A percentile compares a stretch with the other conserved stretches of the same genome.
Evolutionary conservation across 2,888 invertebrate genomes (phyloP).

Genomic region (Acleris cristana): DNA sequence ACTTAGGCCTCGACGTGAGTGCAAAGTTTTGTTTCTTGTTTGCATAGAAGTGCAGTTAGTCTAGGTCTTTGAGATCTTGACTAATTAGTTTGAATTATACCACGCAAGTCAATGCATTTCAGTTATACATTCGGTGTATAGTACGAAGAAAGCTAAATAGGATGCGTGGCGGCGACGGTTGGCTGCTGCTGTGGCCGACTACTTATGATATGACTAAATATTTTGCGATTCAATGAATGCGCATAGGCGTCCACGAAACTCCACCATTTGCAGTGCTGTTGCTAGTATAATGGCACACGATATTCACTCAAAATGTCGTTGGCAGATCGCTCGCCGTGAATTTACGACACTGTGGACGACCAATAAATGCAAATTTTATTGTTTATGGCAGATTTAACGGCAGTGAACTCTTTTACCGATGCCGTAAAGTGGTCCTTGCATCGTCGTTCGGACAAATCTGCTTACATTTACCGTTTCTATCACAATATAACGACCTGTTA

Average conservation of each 20-base stretch:
- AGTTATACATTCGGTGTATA: too few relatives aligned
- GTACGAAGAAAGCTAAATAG: conserved; percentile 48
- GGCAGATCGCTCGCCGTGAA: conserved; percentile 74
- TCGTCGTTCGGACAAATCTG: conserved; percentile 60
- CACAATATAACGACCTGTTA: conserved; percentile 37
- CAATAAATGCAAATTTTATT: conserved; percentile 84
- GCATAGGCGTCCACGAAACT: conserved; percentile 67
- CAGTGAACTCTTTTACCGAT: conserved; percentile 78
- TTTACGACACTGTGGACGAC: conserved; percentile 78
- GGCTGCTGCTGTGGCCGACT: conserved; percentile 59
- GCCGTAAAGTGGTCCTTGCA: conserved; percentile 71
- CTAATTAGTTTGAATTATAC: too few relatives aligned
- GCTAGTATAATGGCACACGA: conserved; percentile 67
- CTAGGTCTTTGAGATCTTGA: not conserved
- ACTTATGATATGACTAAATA: conserved; percentile 67
- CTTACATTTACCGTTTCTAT: conserved; percentile 47
- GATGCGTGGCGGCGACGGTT: conserved; percentile 48
- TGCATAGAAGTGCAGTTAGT: conserved; percentile 58
- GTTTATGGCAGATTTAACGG: conserved; percentile 81
- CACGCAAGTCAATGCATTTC: too few relatives aligned
- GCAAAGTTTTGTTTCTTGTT: conserved; percentile 76
- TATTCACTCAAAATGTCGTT: conserved; percentile 80
- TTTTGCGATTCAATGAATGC: conserved; percentile 76
- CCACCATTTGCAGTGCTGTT: conserved; percentile 58
- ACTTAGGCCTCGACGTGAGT: conserved; percentile 71